phyloP scores from a whole-genome alignment of 2,113 vertebrate genomes.

The Caranx ignobilis region DNA sequence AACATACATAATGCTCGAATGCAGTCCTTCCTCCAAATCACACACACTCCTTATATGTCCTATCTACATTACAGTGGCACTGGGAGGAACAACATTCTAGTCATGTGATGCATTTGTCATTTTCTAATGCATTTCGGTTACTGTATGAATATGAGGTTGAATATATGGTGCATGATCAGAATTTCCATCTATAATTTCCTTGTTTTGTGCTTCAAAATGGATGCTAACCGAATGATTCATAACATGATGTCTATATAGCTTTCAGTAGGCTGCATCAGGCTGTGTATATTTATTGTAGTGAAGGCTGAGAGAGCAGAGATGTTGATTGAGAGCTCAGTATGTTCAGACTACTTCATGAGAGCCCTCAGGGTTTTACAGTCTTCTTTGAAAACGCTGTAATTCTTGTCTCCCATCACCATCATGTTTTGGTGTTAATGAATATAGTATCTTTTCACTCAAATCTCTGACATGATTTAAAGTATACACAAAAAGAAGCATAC shows the following conservation, averaged over 20 bases:
- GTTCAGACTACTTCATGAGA: not conserved
- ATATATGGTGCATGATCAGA: not conserved
- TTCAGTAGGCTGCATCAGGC: not conserved
- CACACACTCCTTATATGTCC: not conserved
- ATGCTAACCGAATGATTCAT: conserved; percentile 10
- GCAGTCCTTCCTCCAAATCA: not conserved
- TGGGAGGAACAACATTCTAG: not conserved
- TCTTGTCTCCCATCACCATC: not conserved
- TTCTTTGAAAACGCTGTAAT: not conserved
- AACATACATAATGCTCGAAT: conserved; percentile 5
- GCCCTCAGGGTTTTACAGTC: not conserved
- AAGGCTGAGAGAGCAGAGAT: not conserved
- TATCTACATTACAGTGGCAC: not conserved
- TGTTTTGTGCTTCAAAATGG: conserved; percentile 1
- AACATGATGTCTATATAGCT: not conserved
- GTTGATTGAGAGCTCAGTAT: not conserved
- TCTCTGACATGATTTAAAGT: not conserved
- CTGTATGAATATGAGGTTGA: not conserved
- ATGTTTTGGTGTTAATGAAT: not conserved
- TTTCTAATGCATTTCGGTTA: not conserved
- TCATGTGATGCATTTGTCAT: not conserved
- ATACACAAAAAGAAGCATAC: not conserved
- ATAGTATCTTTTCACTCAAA: not conserved
- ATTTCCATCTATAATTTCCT: not conserved
- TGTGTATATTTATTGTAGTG: not conserved